These are phyloP conservation scores for Dendrolimus punctatus DNA, from an alignment of 1,140 invertebrate species.

Conservation along the genomic window DNA sequence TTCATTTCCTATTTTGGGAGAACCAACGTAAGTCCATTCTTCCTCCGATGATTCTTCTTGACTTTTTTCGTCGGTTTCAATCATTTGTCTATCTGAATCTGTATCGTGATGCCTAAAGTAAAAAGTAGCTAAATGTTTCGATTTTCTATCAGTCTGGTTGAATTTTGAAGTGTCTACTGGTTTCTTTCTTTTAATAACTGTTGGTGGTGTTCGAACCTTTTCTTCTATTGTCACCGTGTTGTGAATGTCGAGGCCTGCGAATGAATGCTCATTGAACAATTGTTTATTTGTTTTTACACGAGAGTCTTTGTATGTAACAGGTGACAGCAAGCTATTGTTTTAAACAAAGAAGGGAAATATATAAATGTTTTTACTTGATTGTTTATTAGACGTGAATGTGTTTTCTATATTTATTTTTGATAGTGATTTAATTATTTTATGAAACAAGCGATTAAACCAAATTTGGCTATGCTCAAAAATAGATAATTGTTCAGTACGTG, in stretches of 20 bases:
- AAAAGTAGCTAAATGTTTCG: conserved; percentile 85
- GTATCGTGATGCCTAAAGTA: conserved; percentile 90
- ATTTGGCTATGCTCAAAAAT: too few relatives aligned
- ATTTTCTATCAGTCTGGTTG: conserved; percentile 80
- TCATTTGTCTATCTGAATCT: conserved; percentile 78
- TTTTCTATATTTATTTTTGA: too few relatives aligned
- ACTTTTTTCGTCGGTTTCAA: conserved; percentile 65
- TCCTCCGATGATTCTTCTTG: conserved; percentile 79
- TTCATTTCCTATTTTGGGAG: conserved; percentile 61
- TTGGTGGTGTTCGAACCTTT: conserved; percentile 54
- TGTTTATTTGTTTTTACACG: conserved; percentile 25
- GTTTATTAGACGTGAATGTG: neutral
- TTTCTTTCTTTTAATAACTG: conserved; percentile 65
- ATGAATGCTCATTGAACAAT: conserved; percentile 5
- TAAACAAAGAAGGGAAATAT: conserved; percentile 24
- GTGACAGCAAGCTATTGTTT: conserved; percentile 24
- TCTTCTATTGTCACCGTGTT: conserved; percentile 25
- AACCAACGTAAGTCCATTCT: conserved; percentile 79
- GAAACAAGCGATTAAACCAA: too few relatives aligned
- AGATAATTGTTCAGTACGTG: too few relatives aligned
- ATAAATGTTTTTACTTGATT: conserved; percentile 25
- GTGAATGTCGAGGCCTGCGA: conserved; percentile 36
- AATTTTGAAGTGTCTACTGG: conserved; percentile 73
- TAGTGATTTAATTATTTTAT: too few relatives aligned
- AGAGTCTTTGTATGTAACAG: neutral